These are phyloP conservation scores for Cepaea hortensis DNA, from an alignment of 2,888 invertebrate species.

Conservation along the genomic window DNA sequence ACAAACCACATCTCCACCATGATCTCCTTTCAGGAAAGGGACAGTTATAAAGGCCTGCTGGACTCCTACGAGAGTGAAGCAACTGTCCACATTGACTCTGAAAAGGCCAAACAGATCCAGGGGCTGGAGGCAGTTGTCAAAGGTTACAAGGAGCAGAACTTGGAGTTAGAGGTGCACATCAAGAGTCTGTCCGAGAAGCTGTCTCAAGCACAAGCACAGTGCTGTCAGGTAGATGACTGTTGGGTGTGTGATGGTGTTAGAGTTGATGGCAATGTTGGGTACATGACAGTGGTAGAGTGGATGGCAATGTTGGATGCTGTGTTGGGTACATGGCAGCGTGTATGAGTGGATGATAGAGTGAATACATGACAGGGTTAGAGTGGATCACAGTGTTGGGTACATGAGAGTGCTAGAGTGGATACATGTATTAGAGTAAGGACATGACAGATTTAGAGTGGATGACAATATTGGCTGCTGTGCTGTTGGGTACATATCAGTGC, in stretches of 20 bases:
- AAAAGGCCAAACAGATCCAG: slow-evolving; percentile 55
- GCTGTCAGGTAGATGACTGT: slow-evolving; percentile 17
- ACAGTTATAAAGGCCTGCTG: slow-evolving; percentile 69
- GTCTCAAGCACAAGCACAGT: slow-evolving; percentile 1
- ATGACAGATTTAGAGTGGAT: too few relatives aligned
- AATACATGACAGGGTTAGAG: too few relatives aligned
- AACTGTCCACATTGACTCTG: slow-evolving; percentile 60
- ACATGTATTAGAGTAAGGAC: too few relatives aligned
- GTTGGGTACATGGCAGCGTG: background rate
- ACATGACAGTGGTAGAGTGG: background rate
- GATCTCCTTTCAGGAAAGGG: slow-evolving; percentile 64
- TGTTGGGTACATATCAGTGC: too few relatives aligned
- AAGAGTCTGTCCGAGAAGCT: slow-evolving; percentile 44
- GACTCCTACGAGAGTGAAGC: slow-evolving; percentile 73
- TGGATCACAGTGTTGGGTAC: too few relatives aligned
- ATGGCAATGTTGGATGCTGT: background rate
- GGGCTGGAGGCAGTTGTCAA: slow-evolving; percentile 65
- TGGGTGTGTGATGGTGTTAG: background rate
- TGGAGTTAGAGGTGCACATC: slow-evolving; percentile 61
- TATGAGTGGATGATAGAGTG: too few relatives aligned
- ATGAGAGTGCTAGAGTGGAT: too few relatives aligned
- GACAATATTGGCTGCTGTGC: too few relatives aligned
- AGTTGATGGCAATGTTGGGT: background rate
- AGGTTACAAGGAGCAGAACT: slow-evolving; percentile 62
- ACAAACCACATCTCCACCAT: too few relatives aligned